Evolutionary conservation across 1,140 invertebrate genomes (phyloP).

Genomic region (Drosophila jambulina): DNA sequence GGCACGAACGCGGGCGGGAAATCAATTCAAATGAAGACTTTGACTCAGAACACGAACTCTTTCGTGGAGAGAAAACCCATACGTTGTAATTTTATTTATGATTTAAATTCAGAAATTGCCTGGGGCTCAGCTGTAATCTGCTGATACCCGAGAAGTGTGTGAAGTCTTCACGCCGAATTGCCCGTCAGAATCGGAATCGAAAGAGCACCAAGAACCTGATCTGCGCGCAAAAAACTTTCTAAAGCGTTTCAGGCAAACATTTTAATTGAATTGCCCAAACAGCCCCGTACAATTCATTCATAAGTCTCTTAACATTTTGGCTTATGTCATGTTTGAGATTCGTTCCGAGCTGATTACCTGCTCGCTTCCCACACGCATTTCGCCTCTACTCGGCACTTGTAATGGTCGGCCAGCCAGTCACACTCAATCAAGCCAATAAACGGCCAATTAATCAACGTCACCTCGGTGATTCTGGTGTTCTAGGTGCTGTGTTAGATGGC

Average conservation of each 20-base stretch:
- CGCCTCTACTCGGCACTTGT: constrained; percentile 41
- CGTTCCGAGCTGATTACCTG: constrained; percentile 50
- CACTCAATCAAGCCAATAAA: constrained; percentile 68
- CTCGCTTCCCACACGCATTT: constrained; percentile 47
- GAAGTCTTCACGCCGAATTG: constrained; percentile 38
- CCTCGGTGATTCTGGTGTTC: constrained; percentile 4
- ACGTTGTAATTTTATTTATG: not conserved
- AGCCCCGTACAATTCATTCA: constrained; percentile 25
- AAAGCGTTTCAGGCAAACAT: constrained; percentile 49
- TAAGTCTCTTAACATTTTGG: constrained; percentile 66
- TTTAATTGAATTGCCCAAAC: constrained; percentile 54
- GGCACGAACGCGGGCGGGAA: constrained; percentile 36
- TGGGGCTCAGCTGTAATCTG: constrained; percentile 1
- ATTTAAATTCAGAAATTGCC: not conserved
- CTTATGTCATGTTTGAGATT: constrained; percentile 72
- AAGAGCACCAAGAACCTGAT: constrained; percentile 40
- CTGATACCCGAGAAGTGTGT: constrained; percentile 44
- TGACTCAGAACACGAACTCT: constrained; percentile 40
- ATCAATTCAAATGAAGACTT: constrained; percentile 13
- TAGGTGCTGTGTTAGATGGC: not conserved
- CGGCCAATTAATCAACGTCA: constrained; percentile 74
- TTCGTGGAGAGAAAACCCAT: not conserved
- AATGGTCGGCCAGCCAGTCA: constrained; percentile 33
- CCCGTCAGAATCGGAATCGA: constrained; percentile 26
- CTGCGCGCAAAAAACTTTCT: constrained; percentile 44